phyloP scores from a whole-genome alignment of 2,113 vertebrate species.

The Hippocampus guttulatus region DNA sequence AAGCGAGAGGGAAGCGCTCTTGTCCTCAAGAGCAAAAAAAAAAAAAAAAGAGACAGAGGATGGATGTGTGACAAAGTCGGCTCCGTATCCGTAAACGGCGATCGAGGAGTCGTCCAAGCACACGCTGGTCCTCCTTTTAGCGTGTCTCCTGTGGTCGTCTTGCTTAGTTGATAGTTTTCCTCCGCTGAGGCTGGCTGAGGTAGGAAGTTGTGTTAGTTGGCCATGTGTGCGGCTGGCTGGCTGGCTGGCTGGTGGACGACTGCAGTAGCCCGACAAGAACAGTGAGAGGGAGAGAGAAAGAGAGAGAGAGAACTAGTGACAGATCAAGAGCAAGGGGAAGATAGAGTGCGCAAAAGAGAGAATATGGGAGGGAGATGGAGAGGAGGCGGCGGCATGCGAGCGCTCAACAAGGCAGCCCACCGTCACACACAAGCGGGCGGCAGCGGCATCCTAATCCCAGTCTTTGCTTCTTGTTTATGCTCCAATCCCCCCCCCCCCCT shows the following conservation, averaged over 20 bases:
- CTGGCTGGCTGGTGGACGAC: conserved; percentile 72
- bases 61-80: conserved; percentile 47
- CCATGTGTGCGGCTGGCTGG: conserved; percentile 72
- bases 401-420: conserved; percentile 70
- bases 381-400: conserved; percentile 50
- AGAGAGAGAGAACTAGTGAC: conserved; percentile 41
- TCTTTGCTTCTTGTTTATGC: conserved; percentile 68
- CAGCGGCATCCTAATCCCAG: conserved; percentile 63
- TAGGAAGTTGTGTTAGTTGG: conserved; percentile 78
- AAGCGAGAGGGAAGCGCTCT: conserved; percentile 47
- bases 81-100: conserved; percentile 52
- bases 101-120: conserved; percentile 53
- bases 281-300: conserved; percentile 45
- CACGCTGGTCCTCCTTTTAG: conserved; percentile 33
- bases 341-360: conserved; percentile 62
- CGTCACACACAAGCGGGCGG: conserved; percentile 59
- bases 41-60: conserved; percentile 39
- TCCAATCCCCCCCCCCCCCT: conserved; percentile 58
- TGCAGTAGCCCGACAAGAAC: conserved; percentile 69
- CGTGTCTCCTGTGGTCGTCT: conserved; percentile 58
- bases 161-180: conserved; percentile 55
- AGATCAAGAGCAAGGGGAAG: conserved; percentile 60
- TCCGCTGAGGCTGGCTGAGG: conserved; percentile 59
- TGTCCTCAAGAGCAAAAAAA: conserved; percentile 62
- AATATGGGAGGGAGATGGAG: conserved; percentile 36